Base-by-base conservation (phyloP, 1,140 invertebrate genomes). In the Ips nitidus region DNA sequence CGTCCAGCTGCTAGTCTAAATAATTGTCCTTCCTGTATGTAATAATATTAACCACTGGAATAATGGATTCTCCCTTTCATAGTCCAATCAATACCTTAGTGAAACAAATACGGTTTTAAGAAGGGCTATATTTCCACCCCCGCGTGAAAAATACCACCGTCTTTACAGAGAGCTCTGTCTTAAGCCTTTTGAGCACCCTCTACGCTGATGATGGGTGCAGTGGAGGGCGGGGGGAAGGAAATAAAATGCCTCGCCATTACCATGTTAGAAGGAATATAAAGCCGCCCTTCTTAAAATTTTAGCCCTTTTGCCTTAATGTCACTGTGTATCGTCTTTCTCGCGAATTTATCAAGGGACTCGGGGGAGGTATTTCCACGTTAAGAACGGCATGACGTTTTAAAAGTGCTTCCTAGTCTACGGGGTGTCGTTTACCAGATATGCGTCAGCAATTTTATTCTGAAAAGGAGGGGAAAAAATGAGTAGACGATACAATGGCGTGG, bases 261-360 rank as follows among this genome's bases (percentile, higher is more conserved):
- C 66, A 68, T 60, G 66, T 43, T 4, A 64, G 53, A 56, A 69
- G 47, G 67, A 69, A 68, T 60, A 62, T 69, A 63, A 69, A 69
- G 67, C 67, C 70, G 57, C 72, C 72, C 70, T 73, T 73, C 72
- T 73, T 73, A 73, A 73, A 69, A 73, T 73, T 73, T 69, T 67
- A 71, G 72, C 72, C 74, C 73, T 66, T 75, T 74, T 71, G 71
- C 75, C 66, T 76, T 77, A 76, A 76, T 77, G 76, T 77, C 76
- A 75, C 74, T 76, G 76, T 22, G 22, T 77, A 76, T 77, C 76
- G 75, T 69, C 66, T 77, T 77, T 76, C 76, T 77, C 75, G 74
- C 74, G 66, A 61, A 77, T 77, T 75, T 77, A 75, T 75, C 64
- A 66, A 59, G 55, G 55, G 64, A 52, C 74, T 77, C 76, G 71